Evolutionary conservation across 1,140 invertebrate genomes (phyloP).

Genomic region (Aphaenogaster ashmeadi): DNA sequence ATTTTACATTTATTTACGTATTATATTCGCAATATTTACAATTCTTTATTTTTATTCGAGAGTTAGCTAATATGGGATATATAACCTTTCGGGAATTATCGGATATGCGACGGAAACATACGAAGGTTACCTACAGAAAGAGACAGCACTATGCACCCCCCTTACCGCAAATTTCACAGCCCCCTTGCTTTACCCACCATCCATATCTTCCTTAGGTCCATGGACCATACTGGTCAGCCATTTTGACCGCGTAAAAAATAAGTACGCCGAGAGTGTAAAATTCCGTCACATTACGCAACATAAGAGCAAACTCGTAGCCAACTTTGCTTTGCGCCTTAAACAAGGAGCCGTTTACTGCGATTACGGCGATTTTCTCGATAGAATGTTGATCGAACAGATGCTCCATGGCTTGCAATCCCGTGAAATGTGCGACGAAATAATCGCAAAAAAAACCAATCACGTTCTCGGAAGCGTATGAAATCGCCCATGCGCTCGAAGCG

Average conservation of each 20-base stretch:
- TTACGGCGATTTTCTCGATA: slow-evolving; percentile 9
- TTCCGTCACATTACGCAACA: background rate
- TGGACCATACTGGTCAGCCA: background rate
- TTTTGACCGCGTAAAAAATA: slow-evolving; percentile 11
- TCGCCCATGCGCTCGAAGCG: background rate
- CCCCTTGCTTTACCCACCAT: no score
- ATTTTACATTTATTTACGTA: no score
- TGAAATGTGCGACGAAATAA: slow-evolving; percentile 24
- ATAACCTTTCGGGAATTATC: no score
- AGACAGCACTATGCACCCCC: no score
- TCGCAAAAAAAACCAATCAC: background rate
- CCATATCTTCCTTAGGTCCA: no score
- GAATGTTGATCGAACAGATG: slow-evolving; percentile 25
- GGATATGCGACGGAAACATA: no score
- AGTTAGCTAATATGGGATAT: no score
- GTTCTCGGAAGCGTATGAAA: background rate
- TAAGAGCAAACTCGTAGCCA: background rate
- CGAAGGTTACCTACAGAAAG: no score
- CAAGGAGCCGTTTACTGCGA: slow-evolving; percentile 11
- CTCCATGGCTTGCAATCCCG: background rate
- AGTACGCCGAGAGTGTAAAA: slow-evolving; percentile 14
- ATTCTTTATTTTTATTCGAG: no score
- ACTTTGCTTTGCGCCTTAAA: background rate
- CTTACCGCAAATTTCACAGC: no score
- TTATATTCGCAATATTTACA: no score